Conservation (phyloP, 2,797 vertebrate species). For the Peromyscus nudipes region DNA sequence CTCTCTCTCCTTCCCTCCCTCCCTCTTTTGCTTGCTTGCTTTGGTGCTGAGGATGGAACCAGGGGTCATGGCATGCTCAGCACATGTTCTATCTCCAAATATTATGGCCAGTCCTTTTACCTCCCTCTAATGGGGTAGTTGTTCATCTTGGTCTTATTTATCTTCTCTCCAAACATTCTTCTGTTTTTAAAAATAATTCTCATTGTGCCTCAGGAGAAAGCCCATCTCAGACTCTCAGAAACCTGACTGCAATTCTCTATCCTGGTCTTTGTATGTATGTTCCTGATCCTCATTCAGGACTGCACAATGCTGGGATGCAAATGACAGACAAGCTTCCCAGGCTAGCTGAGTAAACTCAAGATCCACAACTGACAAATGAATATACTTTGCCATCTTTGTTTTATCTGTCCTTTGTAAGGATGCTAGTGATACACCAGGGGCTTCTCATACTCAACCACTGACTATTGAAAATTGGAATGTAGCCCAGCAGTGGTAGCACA, state of each 20-base stretch:
- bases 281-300: neutral
- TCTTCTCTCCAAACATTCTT: slow-evolving; percentile 34
- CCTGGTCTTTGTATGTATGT: neutral
- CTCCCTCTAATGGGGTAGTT: neutral
- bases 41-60: neutral
- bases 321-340: neutral
- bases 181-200: slow-evolving; percentile 36
- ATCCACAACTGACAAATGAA: neutral
- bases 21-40: neutral
- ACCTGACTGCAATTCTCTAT: neutral
- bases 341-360: neutral
- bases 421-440: neutral
- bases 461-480: slow-evolving; percentile 8
- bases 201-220: slow-evolving; percentile 24
- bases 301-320: neutral
- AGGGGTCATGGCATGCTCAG: neutral
- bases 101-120: neutral
- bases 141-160: neutral
- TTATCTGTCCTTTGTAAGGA: neutral
- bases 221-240: neutral
- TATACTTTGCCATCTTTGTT: neutral
- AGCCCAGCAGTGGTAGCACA: neutral
- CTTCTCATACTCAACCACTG: neutral
- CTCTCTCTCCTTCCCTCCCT: neutral
- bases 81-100: neutral